Evolutionary conservation across 2,113 vertebrate species (phyloP).

Genomic region (Patagioenas fasciata): DNA sequence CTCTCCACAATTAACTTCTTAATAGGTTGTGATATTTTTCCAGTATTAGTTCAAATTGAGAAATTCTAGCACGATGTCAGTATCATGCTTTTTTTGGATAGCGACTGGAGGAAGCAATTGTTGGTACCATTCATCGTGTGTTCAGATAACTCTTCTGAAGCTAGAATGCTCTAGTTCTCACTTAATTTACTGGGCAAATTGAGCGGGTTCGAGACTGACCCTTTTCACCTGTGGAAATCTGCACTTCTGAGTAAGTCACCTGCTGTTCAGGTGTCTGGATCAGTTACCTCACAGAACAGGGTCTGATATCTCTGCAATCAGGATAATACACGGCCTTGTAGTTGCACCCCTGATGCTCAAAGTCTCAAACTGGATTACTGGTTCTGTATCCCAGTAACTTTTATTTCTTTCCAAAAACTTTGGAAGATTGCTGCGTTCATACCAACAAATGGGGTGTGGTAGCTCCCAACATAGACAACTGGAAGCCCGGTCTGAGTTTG

Average conservation of each 20-base stretch:
- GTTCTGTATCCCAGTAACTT: background rate
- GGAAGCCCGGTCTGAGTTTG: background rate
- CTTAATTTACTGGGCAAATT: background rate
- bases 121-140: background rate
- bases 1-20: background rate
- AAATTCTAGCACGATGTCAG: rapidly evolving
- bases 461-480: background rate
- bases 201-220: background rate
- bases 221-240: rapidly evolving
- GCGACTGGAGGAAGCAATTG: background rate
- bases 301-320: background rate
- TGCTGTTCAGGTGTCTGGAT: background rate
- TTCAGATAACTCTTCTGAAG: background rate
- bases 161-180: background rate
- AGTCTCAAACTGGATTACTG: background rate
- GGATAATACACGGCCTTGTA: rapidly evolving
- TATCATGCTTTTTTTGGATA: background rate
- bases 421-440: background rate
- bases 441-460: rapidly evolving
- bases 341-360: rapidly evolving
- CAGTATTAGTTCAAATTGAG: background rate
- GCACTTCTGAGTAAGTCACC: rapidly evolving
- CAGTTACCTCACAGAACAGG: background rate
- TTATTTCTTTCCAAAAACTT: background rate
- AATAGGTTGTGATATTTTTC: background rate